Evolutionary conservation across 2,888 invertebrate genomes (phyloP).

Genomic region (Pachymerium ferrugineum): DNA sequence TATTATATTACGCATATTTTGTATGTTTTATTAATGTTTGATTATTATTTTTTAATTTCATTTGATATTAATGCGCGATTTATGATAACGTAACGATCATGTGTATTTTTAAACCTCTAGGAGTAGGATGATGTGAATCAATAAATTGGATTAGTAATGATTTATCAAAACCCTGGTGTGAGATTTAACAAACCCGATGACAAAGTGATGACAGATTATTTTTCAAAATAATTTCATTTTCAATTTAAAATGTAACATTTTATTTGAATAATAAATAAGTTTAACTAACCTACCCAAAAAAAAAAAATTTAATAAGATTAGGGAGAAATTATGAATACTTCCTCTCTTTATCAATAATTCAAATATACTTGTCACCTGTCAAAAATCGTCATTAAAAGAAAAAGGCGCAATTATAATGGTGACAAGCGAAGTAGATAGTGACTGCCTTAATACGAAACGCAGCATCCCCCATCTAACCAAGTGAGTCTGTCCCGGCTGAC

Average conservation of each 20-base stretch:
- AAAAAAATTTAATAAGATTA: too few relatives aligned
- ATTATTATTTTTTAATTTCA: background rate
- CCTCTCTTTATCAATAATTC: constrained; percentile 23
- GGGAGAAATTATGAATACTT: too few relatives aligned
- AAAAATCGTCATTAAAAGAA: background rate
- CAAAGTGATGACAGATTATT: background rate
- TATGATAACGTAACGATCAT: background rate
- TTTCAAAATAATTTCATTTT: too few relatives aligned
- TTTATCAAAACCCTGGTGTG: background rate
- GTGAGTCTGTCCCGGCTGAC: background rate
- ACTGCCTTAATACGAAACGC: too few relatives aligned
- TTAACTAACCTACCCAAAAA: too few relatives aligned
- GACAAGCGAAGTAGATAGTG: constrained; percentile 4
- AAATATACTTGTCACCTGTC: background rate
- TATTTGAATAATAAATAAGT: too few relatives aligned
- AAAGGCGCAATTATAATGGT: background rate
- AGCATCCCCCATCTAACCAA: background rate
- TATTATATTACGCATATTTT: background rate
- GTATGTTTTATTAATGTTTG: too few relatives aligned
- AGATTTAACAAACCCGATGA: background rate
- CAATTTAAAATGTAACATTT: too few relatives aligned
- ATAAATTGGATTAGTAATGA: background rate
- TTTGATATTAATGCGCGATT: background rate
- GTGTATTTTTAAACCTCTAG: too few relatives aligned
- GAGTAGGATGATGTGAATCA: background rate